These are phyloP conservation scores for Oxygymnocypris stewartii DNA, from an alignment of 2,113 vertebrate genomes.

Conservation along the genomic window DNA sequence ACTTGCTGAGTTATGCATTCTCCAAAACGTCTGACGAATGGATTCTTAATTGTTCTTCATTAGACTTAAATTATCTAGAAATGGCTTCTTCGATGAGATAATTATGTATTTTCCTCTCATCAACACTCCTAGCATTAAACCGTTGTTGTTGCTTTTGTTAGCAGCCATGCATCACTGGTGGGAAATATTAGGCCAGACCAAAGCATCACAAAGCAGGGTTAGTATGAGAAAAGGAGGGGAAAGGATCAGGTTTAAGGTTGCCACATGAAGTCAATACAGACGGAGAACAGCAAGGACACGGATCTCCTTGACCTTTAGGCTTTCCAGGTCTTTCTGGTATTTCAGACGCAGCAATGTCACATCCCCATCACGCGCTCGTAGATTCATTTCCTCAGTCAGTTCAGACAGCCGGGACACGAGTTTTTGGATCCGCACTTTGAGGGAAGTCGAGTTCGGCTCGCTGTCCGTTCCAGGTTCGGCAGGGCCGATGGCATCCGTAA, in stretches of 20 bases:
- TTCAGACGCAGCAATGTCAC: slow-evolving; percentile 72
- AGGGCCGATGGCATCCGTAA: slow-evolving; percentile 58
- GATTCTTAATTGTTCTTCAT: background rate
- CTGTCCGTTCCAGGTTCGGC: slow-evolving; percentile 13
- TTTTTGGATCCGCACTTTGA: slow-evolving; percentile 73
- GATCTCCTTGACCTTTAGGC: slow-evolving; percentile 80
- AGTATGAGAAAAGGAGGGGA: slow-evolving; percentile 53
- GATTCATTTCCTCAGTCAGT: slow-evolving; percentile 73
- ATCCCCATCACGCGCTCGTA: slow-evolving; percentile 68
- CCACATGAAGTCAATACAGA: slow-evolving; percentile 78
- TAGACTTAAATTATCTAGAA: background rate
- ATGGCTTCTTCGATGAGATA: background rate
- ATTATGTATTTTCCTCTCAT: background rate
- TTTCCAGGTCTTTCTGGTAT: slow-evolving; percentile 81
- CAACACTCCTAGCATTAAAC: slow-evolving; percentile 48
- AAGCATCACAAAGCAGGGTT: slow-evolving; percentile 48
- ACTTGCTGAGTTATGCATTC: background rate
- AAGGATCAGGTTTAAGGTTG: slow-evolving; percentile 64
- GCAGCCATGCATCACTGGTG: slow-evolving; percentile 73
- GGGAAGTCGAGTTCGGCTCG: background rate
- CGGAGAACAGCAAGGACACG: slow-evolving; percentile 71
- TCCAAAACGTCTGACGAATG: background rate
- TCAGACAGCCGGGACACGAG: slow-evolving; percentile 70
- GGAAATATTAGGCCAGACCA: slow-evolving; percentile 59
- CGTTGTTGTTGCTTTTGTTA: slow-evolving; percentile 55